These are phyloP conservation scores for Reticulitermes lucifugus DNA, from an alignment of 2,888 invertebrate species.

Conservation along the genomic window DNA sequence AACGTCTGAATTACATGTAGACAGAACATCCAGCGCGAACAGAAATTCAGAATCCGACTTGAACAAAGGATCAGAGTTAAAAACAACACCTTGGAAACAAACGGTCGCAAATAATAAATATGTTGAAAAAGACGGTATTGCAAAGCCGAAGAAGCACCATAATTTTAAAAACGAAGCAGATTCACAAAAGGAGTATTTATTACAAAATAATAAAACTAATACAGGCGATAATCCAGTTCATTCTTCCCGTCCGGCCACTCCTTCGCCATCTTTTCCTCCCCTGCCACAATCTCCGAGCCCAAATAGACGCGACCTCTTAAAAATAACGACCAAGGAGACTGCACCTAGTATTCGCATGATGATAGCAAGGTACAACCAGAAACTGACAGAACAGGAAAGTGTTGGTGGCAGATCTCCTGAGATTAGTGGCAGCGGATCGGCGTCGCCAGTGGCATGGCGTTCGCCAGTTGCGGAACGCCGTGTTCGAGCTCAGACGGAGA, in stretches of 20 bases:
- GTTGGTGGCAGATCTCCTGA: constrained; percentile 58
- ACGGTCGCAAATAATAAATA: background rate
- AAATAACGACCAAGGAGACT: constrained; percentile 70
- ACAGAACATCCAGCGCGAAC: background rate
- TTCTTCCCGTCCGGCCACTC: background rate
- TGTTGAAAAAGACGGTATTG: background rate
- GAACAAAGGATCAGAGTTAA: background rate
- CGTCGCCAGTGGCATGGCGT: constrained; percentile 74
- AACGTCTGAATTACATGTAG: background rate
- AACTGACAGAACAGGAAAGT: constrained; percentile 67
- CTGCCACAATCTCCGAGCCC: constrained; percentile 70
- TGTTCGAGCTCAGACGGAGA: constrained; percentile 67
- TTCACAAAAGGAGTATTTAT: background rate
- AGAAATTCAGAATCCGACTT: background rate
- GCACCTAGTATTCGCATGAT: constrained; percentile 78
- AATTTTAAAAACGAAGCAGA: background rate
- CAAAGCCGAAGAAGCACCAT: background rate
- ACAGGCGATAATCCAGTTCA: background rate
- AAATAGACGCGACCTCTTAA: constrained; percentile 54
- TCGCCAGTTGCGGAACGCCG: constrained; percentile 73
- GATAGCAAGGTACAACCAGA: constrained; percentile 77
- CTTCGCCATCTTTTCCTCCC: constrained; percentile 61
- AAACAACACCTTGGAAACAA: background rate
- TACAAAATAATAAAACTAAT: background rate
- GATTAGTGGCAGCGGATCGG: constrained; percentile 67